Percentiles rank a stretch among this genome's conserved stretches.
phyloP scores from a whole-genome alignment of 1,140 invertebrate species.

The Venturia canescens region DNA sequence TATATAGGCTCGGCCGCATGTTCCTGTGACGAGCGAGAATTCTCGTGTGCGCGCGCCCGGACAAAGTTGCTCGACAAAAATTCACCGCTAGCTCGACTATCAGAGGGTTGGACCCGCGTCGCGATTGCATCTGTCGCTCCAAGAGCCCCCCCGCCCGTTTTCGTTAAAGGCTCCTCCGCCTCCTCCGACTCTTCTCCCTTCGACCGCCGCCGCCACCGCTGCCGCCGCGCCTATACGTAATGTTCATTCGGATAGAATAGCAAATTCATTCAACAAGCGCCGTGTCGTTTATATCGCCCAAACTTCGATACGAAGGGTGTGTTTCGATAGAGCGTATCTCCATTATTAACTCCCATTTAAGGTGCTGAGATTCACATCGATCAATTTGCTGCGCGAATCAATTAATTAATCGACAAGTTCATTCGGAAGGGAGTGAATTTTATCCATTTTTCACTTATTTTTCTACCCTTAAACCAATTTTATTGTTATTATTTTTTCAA shows the following conservation, averaged over 20 bases:
- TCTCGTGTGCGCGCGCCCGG: no score
- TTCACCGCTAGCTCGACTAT: slow-evolving; percentile 42
- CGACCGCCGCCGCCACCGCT: no score
- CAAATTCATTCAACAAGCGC: slow-evolving; percentile 39
- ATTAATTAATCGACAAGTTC: no score
- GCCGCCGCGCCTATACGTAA: background rate
- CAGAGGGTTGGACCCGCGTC: slow-evolving; percentile 22
- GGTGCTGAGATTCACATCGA: no score
- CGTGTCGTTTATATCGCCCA: slow-evolving; percentile 33
- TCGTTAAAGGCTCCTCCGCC: slow-evolving; percentile 4
- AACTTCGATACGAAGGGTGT: slow-evolving; percentile 19
- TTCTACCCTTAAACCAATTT: no score
- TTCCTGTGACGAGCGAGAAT: background rate
- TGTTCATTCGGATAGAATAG: slow-evolving; percentile 46
- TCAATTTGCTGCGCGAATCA: no score
- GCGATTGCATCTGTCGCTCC: slow-evolving; percentile 43
- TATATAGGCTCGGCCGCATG: background rate
- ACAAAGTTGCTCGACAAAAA: slow-evolving; percentile 37
- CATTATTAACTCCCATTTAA: no score
- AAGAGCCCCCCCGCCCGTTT: background rate
- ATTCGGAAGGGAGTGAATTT: no score
- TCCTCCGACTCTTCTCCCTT: background rate
- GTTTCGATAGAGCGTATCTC: background rate
- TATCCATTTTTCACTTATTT: no score
- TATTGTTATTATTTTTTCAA: no score